Evolutionary conservation across 2,797 vertebrate genomes (phyloP).

Genomic region (Chromobotia macracanthus): DNA sequence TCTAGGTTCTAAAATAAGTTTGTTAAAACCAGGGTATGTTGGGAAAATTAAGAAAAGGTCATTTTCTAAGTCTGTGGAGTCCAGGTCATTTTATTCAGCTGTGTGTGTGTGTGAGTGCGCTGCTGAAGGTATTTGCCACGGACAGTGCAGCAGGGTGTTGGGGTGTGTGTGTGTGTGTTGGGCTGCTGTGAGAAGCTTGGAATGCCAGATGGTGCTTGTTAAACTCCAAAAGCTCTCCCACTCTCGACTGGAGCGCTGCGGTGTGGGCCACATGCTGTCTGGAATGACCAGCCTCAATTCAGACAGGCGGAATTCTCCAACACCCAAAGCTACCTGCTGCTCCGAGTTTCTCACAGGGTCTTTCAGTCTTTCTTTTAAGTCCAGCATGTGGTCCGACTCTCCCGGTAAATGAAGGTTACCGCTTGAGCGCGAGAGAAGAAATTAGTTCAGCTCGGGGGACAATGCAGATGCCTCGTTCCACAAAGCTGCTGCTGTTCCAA

Average conservation of each 20-base stretch:
- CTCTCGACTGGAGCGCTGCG: constrained; percentile 40
- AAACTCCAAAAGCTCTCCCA: constrained; percentile 45
- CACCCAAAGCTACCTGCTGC: constrained; percentile 49
- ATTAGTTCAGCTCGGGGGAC: constrained; percentile 44
- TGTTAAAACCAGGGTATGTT: neutral
- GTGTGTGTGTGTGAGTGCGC: constrained; percentile 1
- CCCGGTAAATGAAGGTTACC: constrained; percentile 34
- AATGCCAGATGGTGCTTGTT: constrained; percentile 54
- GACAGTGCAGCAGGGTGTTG: constrained; percentile 33
- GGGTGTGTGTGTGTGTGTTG: constrained; percentile 26
- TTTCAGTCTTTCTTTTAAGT: constrained; percentile 44
- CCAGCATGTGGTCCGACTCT: constrained; percentile 36
- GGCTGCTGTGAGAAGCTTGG: constrained; percentile 44
- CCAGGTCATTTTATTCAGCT: constrained; percentile 19
- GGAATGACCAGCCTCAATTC: constrained; percentile 43
- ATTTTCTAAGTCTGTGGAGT: constrained; percentile 24
- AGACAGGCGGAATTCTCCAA: constrained; percentile 43
- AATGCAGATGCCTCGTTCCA: constrained; percentile 31
- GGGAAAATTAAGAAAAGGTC: constrained; percentile 11
- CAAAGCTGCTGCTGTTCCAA: constrained; percentile 34
- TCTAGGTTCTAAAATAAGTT: neutral
- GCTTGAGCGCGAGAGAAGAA: constrained; percentile 43
- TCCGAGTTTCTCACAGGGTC: constrained; percentile 37
- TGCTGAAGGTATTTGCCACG: constrained; percentile 10
- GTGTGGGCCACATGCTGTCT: constrained; percentile 50